Conservation (phyloP, 2,888 invertebrate species). For the Panorpa germanica region DNA sequence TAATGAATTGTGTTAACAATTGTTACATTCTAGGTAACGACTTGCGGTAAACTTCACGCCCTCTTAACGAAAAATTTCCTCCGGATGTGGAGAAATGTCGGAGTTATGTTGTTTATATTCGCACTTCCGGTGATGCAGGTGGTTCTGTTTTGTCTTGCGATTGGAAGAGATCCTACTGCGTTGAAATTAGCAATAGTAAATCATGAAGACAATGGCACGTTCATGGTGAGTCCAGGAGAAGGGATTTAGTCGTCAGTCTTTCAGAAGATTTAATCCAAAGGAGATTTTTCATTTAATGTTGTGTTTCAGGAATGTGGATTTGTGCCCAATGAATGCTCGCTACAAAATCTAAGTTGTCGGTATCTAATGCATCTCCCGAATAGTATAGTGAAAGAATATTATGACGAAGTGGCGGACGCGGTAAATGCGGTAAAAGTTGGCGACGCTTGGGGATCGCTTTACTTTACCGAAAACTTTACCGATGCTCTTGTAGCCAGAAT, state of each 20-base stretch:
- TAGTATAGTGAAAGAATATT: slow-evolving; percentile 51
- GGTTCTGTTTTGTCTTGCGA: slow-evolving; percentile 81
- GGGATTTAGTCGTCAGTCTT: too few species aligned
- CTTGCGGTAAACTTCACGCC: slow-evolving; percentile 69
- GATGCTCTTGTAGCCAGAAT: slow-evolving; percentile 67
- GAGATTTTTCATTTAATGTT: background rate
- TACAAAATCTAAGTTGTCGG: slow-evolving; percentile 56
- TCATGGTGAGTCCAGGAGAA: slow-evolving; percentile 12
- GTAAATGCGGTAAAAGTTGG: slow-evolving; percentile 54
- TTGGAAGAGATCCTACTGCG: slow-evolving; percentile 71
- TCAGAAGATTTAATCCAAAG: too few species aligned
- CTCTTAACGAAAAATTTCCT: slow-evolving; percentile 76
- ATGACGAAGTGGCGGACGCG: slow-evolving; percentile 44
- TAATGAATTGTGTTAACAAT: background rate
- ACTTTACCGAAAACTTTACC: slow-evolving; percentile 80
- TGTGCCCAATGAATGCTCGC: slow-evolving; percentile 39
- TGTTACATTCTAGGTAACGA: slow-evolving; percentile 34
- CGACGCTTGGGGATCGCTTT: slow-evolving; percentile 74
- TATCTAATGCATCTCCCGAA: slow-evolving; percentile 59
- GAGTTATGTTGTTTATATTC: slow-evolving; percentile 86
- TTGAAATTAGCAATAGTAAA: slow-evolving; percentile 64
- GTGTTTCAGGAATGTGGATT: slow-evolving; percentile 20
- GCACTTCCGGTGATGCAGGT: slow-evolving; percentile 89
- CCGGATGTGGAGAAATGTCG: slow-evolving; percentile 82
- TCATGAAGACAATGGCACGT: slow-evolving; percentile 35